A percentile compares a stretch with the other conserved stretches of the same genome.
phyloP scores from a whole-genome alignment of 2,888 invertebrate genomes.

The Torymus auratus region DNA sequence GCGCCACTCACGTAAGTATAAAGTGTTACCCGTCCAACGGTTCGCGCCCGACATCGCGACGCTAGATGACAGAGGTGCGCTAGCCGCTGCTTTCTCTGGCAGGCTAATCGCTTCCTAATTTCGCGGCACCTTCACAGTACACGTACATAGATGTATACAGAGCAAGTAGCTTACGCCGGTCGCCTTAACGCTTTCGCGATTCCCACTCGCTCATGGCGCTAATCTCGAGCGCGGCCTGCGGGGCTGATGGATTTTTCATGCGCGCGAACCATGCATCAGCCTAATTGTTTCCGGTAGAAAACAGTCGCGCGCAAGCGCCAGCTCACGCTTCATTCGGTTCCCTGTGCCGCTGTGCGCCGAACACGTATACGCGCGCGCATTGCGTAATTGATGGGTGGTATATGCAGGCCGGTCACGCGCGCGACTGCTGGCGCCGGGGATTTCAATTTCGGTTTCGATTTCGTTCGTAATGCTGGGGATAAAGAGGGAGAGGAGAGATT shows the following conservation, averaged over 20 bases:
- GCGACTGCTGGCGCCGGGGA: background rate
- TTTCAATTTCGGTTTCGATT: slow-evolving; percentile 26
- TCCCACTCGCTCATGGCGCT: slow-evolving; percentile 58
- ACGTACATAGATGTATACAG: no score
- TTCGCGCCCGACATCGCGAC: background rate
- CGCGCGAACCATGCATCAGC: background rate
- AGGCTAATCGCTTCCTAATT: slow-evolving; percentile 63
- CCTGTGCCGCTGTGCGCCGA: no score
- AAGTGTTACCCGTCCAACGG: no score
- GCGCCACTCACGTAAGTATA: no score
- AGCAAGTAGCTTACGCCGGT: no score
- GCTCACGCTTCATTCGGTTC: no score
- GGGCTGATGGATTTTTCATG: slow-evolving; percentile 32
- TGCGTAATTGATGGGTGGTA: background rate
- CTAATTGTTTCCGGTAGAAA: slow-evolving; percentile 67
- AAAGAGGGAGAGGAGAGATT: no score
- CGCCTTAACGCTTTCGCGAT: slow-evolving; percentile 63
- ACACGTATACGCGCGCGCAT: background rate
- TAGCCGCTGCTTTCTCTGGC: slow-evolving; percentile 6
- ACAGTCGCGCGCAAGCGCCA: slow-evolving; percentile 17
- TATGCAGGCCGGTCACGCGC: no score
- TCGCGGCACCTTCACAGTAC: slow-evolving; percentile 52
- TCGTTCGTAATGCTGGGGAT: background rate
- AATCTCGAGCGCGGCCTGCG: slow-evolving; percentile 56
- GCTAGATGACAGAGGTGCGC: slow-evolving; percentile 7